Conservation (phyloP, 2,113 vertebrate species). For the Cololabis saira region DNA sequence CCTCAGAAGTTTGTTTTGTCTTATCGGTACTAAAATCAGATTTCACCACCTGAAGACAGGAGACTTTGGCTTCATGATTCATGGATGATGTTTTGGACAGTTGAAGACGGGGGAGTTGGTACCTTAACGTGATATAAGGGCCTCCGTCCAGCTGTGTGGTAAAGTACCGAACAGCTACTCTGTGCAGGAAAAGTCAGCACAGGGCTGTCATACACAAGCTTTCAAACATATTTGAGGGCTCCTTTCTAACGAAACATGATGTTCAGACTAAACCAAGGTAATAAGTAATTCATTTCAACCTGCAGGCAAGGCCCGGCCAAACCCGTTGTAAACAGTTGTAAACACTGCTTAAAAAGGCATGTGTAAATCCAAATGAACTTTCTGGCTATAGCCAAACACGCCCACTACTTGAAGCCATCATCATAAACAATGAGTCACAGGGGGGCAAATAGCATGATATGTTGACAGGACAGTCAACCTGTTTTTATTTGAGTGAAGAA, state of each 20-base stretch:
- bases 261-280: conserved; percentile 7
- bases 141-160: too few relatives aligned
- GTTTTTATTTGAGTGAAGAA: conserved; percentile 41
- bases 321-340: conserved; percentile 2
- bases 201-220: too few relatives aligned
- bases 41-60: conserved; percentile 69
- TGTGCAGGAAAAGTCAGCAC: too few relatives aligned
- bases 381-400: conserved; percentile 1
- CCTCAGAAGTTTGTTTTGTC: conserved; percentile 70
- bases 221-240: too few relatives aligned
- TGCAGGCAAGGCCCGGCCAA: conserved; percentile 11
- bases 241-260: not conserved
- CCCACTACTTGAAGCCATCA: not conserved
- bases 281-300: conserved; percentile 19
- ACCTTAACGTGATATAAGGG: not conserved
- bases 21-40: conserved; percentile 57
- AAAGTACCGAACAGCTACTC: too few relatives aligned
- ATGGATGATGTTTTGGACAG: conserved; percentile 2
- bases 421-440: conserved; percentile 8
- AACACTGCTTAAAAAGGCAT: conserved; percentile 16
- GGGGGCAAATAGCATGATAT: conserved; percentile 14
- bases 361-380: conserved; percentile 6
- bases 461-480: conserved; percentile 49
- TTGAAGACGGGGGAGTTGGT: conserved; percentile 8
- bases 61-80: conserved; percentile 33